Base-by-base conservation (phyloP, 2,113 vertebrate species). In the Prietella phreatophila region DNA sequence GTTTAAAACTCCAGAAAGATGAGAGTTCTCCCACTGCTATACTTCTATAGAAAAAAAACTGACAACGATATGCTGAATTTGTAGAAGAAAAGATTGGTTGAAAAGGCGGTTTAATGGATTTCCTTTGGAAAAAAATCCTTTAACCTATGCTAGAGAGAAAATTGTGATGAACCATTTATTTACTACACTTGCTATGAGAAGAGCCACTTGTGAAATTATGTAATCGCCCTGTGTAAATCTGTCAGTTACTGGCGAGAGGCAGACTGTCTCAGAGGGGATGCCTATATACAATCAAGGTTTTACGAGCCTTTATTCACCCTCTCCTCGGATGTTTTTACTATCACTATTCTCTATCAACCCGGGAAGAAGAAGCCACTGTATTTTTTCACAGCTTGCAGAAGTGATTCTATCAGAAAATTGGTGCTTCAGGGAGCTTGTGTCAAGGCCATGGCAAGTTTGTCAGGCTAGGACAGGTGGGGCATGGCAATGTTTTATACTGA, bases 321-420 rank as follows among this genome's bases (percentile, higher is more conserved):
- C 61, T 69, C 82, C 80, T 61, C 36, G 75, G 87, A 67, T 83
- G 56, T 61, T 92, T 89, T 90, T 91, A 89, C 22, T 85, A 85
- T 88, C 88, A 71, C 79, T 7, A 50, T 76, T 73, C 73, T 89
- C 88, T 82, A 88, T 90, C 88, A 87, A 78, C 86, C 60, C 42
- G 33, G 84, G 79, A 82, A 82, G 83, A 84, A 87, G 71, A 36
- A 86, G 84, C 65, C 86, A 58, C 78, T 83, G 80, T 87, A 90
- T 90, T 87, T 89, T 88, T 85, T 61, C 33, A 56, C 80, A 50
- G 80, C 71, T 73, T 86, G 87, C 90, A 78, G 50, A 83, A 84
- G 67, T 80, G 87, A 87, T 90, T 76, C 53, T 89, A 89, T 91
- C 89, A 91, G 90, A 91, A 91, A 89, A 91, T 90, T 88, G 86